A percentile compares a stretch with the other conserved stretches of the same genome.
Conservation (phyloP, 2,888 invertebrate genomes). For the Microdon myrmicae region DNA sequence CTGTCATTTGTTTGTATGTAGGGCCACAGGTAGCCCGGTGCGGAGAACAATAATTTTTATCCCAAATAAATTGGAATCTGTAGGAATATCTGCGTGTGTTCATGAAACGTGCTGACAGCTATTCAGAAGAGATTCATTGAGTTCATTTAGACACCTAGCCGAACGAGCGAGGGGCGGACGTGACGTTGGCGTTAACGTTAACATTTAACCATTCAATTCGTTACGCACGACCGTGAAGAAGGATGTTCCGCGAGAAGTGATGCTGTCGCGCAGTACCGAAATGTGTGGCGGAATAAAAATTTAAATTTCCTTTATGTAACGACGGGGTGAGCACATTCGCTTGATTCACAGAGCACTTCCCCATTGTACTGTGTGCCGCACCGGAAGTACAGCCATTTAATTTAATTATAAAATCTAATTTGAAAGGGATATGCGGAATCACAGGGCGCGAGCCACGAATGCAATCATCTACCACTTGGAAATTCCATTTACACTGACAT, state of each 20-base stretch:
- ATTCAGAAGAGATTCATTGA: conserved; percentile 37
- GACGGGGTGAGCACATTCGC: conserved; percentile 11
- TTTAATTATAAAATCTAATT: conserved; percentile 47
- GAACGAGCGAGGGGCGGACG: conserved; percentile 24
- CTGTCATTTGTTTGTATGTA: too few species aligned
- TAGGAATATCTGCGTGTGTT: too few species aligned
- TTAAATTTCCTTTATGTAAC: conserved; percentile 47
- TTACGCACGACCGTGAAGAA: conserved; percentile 44
- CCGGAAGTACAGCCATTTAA: conserved; percentile 48
- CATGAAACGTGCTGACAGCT: conserved; percentile 40
- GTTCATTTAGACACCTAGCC: not conserved
- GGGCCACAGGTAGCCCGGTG: too few species aligned
- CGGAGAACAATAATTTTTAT: too few species aligned
- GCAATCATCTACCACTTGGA: conserved; percentile 13
- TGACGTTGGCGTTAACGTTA: conserved; percentile 45
- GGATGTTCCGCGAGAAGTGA: conserved; percentile 23
- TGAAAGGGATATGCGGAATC: conserved; percentile 50
- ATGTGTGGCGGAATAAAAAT: conserved; percentile 43
- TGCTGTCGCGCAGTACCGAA: conserved; percentile 29
- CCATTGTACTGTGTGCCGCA: conserved; percentile 23
- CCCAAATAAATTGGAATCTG: too few species aligned
- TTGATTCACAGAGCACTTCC: conserved; percentile 20
- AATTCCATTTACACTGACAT: conserved; percentile 8
- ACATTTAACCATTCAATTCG: conserved; percentile 49
- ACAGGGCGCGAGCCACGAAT: conserved; percentile 14